Percentiles rank a stretch among this genome's conserved stretches.
Conservation (phyloP, 2,113 vertebrate genomes). For the Petrocephalus microphthalmus region DNA sequence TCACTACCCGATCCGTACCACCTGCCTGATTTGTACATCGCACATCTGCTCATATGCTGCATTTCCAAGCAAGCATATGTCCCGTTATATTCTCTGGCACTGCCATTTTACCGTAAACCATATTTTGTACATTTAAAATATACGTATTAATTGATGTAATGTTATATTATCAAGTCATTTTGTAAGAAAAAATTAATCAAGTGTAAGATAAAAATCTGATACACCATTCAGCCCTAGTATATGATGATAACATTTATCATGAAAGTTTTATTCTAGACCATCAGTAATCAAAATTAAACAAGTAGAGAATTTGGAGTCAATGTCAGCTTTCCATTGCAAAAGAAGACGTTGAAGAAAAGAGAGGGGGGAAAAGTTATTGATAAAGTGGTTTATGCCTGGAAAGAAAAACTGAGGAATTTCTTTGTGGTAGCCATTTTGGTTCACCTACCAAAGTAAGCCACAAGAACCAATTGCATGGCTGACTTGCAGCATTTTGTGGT, state of each 20-base stretch:
- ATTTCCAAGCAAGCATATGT: too few species aligned
- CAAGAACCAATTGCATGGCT: constrained; percentile 16
- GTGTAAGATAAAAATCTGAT: neutral
- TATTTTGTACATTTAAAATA: neutral
- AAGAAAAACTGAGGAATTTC: constrained; percentile 57
- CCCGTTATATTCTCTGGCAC: too few species aligned
- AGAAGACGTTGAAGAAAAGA: constrained; percentile 40
- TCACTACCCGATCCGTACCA: too few species aligned
- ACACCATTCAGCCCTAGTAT: neutral
- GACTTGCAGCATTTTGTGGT: neutral
- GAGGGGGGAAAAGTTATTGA: constrained; percentile 38
- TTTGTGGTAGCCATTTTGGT: constrained; percentile 46
- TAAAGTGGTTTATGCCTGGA: constrained; percentile 54
- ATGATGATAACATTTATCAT: neutral
- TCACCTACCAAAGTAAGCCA: constrained; percentile 43
- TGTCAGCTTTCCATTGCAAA: constrained; percentile 33
- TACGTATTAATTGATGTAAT: neutral
- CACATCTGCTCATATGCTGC: too few species aligned
- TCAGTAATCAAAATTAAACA: constrained; percentile 42
- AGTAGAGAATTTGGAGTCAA: constrained; percentile 38
- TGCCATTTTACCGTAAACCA: neutral
- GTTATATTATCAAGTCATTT: neutral
- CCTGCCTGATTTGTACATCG: too few species aligned
- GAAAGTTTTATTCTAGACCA: constrained; percentile 16
- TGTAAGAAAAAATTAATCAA: neutral